phyloP scores from a whole-genome alignment of 1,140 invertebrate genomes.

The Nylanderia fulva region DNA sequence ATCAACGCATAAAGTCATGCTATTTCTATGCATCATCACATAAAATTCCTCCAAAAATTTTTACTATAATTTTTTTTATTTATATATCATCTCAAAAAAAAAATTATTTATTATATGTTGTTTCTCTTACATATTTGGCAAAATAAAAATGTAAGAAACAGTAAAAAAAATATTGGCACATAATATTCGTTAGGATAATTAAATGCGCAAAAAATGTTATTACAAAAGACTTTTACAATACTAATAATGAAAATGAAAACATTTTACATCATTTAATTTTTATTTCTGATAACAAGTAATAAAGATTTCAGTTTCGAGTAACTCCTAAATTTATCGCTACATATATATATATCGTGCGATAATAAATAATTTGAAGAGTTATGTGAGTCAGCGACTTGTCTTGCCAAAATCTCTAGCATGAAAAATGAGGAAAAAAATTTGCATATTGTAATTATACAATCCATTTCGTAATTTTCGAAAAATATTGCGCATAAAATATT shows the following conservation, averaged over 20 bases:
- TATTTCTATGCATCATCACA: background rate
- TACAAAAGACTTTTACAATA: background rate
- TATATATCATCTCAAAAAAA: background rate
- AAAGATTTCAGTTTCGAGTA: background rate
- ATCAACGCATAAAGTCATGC: background rate
- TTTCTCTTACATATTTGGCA: background rate
- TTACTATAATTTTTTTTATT: background rate
- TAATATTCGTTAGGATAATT: background rate
- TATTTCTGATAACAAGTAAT: background rate
- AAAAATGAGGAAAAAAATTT: conserved; percentile 1
- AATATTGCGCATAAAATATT: background rate
- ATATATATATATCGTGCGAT: background rate
- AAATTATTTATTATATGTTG: background rate
- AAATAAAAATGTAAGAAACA: background rate
- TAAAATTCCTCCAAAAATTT: background rate
- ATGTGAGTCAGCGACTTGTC: background rate
- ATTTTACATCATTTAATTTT: no score
- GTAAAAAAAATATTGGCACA: background rate
- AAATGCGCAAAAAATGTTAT: background rate
- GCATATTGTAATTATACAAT: background rate
- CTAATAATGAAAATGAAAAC: background rate
- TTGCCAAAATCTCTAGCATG: conserved; percentile 40
- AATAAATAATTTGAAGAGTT: conserved; percentile 3
- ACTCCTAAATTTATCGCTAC: conserved; percentile 37
- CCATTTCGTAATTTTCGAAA: no score